A percentile compares a stretch with the other conserved stretches of the same genome.
Conservation (phyloP, 1,140 invertebrate genomes). For the Eumeta japonica region DNA sequence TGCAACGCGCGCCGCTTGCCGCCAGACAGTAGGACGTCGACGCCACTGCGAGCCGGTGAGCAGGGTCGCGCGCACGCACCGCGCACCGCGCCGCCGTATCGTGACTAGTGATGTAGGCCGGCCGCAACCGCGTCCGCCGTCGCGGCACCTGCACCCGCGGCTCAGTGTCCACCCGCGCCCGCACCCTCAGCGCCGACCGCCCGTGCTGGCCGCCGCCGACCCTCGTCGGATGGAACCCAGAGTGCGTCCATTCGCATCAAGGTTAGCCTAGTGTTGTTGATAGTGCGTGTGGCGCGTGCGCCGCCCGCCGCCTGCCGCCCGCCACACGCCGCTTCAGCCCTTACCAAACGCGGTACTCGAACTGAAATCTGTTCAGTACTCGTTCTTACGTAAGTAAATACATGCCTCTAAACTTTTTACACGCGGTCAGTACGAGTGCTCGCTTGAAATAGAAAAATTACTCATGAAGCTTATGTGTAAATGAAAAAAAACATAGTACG, state of each 20-base stretch:
- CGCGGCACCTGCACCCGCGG: slow-evolving; percentile 44
- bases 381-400: slow-evolving; percentile 4
- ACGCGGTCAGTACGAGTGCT: no score
- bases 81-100: slow-evolving; percentile 41
- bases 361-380: slow-evolving; percentile 4
- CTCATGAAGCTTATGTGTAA: no score
- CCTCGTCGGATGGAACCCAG: slow-evolving; percentile 51
- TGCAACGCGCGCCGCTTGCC: slow-evolving; percentile 45
- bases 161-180: slow-evolving; percentile 37
- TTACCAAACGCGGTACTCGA: slow-evolving; percentile 30
- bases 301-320: slow-evolving; percentile 30
- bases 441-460: no score
- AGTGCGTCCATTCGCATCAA: slow-evolving; percentile 55
- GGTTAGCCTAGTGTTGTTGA: slow-evolving; percentile 53
- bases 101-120: slow-evolving; percentile 50
- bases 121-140: slow-evolving; percentile 42
- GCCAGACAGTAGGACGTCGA: slow-evolving; percentile 52
- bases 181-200: slow-evolving; percentile 21
- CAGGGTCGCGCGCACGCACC: slow-evolving; percentile 48
- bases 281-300: slow-evolving; percentile 45
- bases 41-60: slow-evolving; percentile 49
- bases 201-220: slow-evolving; percentile 31
- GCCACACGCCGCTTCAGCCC: slow-evolving; percentile 33
- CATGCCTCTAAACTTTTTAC: no score
- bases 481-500: no score